Evolutionary conservation across 1,140 invertebrate species (phyloP).

Genomic region (Phymastichus coffea): DNA sequence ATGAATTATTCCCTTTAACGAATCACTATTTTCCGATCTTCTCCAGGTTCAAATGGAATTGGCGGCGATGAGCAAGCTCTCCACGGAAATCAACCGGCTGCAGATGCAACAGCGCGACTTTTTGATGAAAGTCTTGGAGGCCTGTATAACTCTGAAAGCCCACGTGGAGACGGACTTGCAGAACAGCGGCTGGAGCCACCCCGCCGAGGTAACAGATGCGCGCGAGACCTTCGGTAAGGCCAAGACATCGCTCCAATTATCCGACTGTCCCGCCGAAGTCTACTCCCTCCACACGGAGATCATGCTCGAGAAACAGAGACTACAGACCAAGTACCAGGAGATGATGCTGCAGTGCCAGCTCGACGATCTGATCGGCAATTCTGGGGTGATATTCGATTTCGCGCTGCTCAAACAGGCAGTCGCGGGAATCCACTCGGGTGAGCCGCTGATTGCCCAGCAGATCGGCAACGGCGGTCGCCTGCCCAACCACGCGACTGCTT

Average conservation of each 20-base stretch:
- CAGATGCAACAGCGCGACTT: conserved; percentile 69
- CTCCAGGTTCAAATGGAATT: conserved; percentile 57
- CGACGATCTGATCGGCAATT: conserved; percentile 69
- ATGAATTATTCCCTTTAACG: too few relatives aligned
- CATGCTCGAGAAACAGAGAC: conserved; percentile 63
- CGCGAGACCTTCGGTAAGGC: conserved; percentile 65
- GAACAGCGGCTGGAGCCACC: conserved; percentile 64
- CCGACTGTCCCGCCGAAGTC: conserved; percentile 60
- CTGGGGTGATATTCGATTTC: conserved; percentile 66
- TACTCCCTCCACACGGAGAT: conserved; percentile 61
- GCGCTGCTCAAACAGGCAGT: conserved; percentile 66
- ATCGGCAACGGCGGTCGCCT: conserved; percentile 52
- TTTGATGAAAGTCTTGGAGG: conserved; percentile 70
- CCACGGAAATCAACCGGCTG: conserved; percentile 64
- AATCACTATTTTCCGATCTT: conserved; percentile 1
- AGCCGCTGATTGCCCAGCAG: conserved; percentile 48
- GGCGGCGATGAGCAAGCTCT: conserved; percentile 59
- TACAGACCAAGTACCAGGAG: conserved; percentile 69
- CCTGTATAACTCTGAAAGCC: conserved; percentile 70
- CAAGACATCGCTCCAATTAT: conserved; percentile 59
- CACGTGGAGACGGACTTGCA: conserved; percentile 72
- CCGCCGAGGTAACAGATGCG: conserved; percentile 65
- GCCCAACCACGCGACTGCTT: conserved; percentile 45
- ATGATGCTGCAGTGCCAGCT: conserved; percentile 72
- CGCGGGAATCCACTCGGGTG: conserved; percentile 61